Conservation (phyloP, 2,888 invertebrate species). For the Cataglyphis rosenhaueri region DNA sequence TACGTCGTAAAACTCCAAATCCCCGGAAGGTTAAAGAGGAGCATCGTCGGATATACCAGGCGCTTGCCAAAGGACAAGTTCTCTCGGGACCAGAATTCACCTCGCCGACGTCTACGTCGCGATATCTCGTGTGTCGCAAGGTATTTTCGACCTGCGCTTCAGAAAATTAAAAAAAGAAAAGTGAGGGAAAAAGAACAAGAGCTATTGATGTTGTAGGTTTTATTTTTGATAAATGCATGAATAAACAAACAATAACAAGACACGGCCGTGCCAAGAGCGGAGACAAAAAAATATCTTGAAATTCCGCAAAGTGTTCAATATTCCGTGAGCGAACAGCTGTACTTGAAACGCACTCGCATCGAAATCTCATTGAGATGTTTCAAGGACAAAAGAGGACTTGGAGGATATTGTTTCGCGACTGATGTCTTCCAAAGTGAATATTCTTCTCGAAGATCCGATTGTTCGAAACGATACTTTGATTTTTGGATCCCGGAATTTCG, state of each 20-base stretch:
- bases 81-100: slow-evolving; percentile 30
- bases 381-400: not conserved
- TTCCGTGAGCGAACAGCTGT: not conserved
- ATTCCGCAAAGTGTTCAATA: not conserved
- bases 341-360: not conserved
- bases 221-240: not conserved
- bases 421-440: not conserved
- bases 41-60: slow-evolving; percentile 6
- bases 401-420: not conserved
- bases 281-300: not conserved
- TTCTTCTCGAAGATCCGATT: not conserved
- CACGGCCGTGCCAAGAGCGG: no score
- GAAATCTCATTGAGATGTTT: not conserved
- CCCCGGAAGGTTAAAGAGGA: not conserved
- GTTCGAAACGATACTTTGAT: not conserved
- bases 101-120: not conserved
- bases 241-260: slow-evolving; percentile 13
- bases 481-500: not conserved
- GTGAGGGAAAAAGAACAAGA: not conserved
- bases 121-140: slow-evolving; percentile 18
- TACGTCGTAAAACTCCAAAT: slow-evolving; percentile 7
- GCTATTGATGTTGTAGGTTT: not conserved
- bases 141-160: slow-evolving; percentile 27
- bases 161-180: slow-evolving; percentile 1
- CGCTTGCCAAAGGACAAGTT: slow-evolving; percentile 1